These are phyloP conservation scores for Numenius phaeopus DNA, from an alignment of 2,797 vertebrate genomes.

Conservation along the genomic window DNA sequence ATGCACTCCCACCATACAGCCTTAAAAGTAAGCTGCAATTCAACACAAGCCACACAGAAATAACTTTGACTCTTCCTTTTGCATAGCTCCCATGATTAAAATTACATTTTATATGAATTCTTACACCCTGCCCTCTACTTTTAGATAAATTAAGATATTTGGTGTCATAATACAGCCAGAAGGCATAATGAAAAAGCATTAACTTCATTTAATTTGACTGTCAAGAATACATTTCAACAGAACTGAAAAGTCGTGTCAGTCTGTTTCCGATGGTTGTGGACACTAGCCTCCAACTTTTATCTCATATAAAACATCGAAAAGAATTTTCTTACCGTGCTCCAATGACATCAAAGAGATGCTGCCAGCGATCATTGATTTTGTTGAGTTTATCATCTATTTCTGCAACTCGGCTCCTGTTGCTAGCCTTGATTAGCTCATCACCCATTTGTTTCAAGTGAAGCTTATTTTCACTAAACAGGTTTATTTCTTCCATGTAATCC, in stretches of 20 bases:
- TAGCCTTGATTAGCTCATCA: constrained; percentile 89
- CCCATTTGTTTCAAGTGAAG: constrained; percentile 91
- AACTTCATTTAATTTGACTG: neutral
- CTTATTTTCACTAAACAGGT: constrained; percentile 92
- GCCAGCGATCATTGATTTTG: constrained; percentile 92
- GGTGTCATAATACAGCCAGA: neutral
- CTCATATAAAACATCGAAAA: neutral
- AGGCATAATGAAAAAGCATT: neutral
- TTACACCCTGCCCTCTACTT: neutral
- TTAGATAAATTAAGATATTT: neutral
- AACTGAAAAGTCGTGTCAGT: neutral
- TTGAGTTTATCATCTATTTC: constrained; percentile 92
- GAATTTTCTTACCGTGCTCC: constrained; percentile 86
- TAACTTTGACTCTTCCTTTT: neutral
- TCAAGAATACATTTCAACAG: neutral
- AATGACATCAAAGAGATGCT: constrained; percentile 94
- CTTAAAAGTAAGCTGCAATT: neutral
- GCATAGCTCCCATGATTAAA: neutral
- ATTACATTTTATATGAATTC: neutral
- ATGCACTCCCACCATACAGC: neutral
- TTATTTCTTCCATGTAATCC: constrained; percentile 98
- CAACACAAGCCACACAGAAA: neutral
- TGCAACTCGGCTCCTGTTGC: constrained; percentile 85
- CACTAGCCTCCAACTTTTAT: neutral
- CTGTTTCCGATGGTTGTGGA: neutral